Conservation (phyloP, 2,113 vertebrate species). For the Pluvianellus socialis region DNA sequence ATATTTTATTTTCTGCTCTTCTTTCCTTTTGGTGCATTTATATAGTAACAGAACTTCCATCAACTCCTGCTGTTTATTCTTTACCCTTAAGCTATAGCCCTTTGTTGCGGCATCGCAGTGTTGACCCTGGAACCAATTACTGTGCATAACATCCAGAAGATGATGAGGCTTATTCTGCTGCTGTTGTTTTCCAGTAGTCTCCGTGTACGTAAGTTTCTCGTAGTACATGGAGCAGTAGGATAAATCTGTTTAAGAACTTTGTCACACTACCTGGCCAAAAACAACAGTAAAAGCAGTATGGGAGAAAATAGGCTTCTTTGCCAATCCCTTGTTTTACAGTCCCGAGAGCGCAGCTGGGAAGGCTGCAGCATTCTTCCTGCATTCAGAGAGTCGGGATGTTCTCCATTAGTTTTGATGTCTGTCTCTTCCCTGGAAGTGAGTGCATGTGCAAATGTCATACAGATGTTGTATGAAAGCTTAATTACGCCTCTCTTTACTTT, state of each 20-base stretch:
- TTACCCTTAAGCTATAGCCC: conserved; percentile 40
- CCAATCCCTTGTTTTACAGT: neutral
- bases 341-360: neutral
- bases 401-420: conserved; percentile 58
- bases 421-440: conserved; percentile 30
- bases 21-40: neutral
- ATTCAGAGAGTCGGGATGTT: neutral
- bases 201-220: neutral
- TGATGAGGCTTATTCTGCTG: conserved; percentile 14
- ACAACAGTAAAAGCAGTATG: neutral
- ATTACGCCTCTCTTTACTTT: neutral
- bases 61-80: conserved; percentile 51
- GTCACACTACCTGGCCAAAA: neutral
- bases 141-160: neutral
- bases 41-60: conserved; percentile 12
- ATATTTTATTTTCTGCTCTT: conserved; percentile 10
- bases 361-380: conserved; percentile 1
- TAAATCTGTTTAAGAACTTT: neutral
- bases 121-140: conserved; percentile 65
- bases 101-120: conserved; percentile 35
- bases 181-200: neutral
- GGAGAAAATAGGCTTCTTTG: neutral
- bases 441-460: conserved; percentile 47
- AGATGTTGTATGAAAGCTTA: conserved; percentile 56
- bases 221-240: neutral